Evolutionary conservation across 2,888 invertebrate species (phyloP).

Genomic region (Ochropacha duplaris): DNA sequence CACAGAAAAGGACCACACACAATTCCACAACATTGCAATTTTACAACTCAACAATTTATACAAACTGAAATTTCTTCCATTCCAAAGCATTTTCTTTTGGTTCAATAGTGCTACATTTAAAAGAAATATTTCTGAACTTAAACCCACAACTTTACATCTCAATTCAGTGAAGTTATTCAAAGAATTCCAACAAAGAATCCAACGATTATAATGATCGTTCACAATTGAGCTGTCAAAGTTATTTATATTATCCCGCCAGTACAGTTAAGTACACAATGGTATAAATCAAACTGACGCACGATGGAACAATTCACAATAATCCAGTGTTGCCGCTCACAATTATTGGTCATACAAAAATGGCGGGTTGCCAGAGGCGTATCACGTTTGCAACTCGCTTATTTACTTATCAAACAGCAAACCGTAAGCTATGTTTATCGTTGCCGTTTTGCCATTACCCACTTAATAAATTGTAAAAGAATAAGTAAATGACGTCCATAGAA

Average conservation of each 20-base stretch:
- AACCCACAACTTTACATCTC: conserved; percentile 7
- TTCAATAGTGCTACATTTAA: background rate
- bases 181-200: conserved; percentile 11
- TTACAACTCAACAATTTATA: background rate
- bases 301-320: conserved; percentile 44
- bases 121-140: background rate
- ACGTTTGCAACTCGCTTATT: background rate
- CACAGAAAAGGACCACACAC: background rate
- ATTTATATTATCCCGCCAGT: conserved; percentile 48
- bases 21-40: background rate
- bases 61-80: background rate
- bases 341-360: conserved; percentile 24
- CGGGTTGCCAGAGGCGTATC: conserved; percentile 13
- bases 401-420: background rate
- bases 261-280: conserved; percentile 39
- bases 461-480: too few relatives aligned
- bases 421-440: background rate
- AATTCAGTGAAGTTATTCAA: conserved; percentile 18
- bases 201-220: conserved; percentile 49
- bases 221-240: conserved; percentile 66
- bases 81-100: background rate
- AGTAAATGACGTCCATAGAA: too few relatives aligned
- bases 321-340: conserved; percentile 22
- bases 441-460: background rate
- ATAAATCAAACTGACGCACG: conserved; percentile 52